phyloP scores from a whole-genome alignment of 2,888 invertebrate genomes.

The Brachylomia viminalis region DNA sequence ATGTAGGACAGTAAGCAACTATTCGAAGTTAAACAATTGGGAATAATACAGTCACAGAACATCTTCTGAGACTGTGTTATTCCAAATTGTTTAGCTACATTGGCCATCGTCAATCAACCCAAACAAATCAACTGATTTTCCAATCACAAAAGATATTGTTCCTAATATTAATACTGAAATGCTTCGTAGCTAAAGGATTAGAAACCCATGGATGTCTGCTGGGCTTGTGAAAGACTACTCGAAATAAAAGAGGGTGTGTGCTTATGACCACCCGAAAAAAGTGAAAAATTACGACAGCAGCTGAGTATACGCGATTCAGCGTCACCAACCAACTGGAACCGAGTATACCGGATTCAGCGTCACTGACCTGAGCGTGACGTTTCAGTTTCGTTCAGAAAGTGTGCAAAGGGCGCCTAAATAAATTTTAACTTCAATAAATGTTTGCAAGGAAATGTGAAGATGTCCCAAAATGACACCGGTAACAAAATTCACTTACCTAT shows the following conservation, averaged over 20 bases:
- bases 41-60: background rate
- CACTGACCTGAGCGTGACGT: no score
- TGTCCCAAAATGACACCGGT: background rate
- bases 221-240: background rate
- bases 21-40: background rate
- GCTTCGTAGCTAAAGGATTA: background rate
- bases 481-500: constrained; percentile 7
- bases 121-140: background rate
- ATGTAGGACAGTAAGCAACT: background rate
- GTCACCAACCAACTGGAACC: no score
- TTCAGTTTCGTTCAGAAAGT: no score
- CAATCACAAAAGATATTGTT: background rate
- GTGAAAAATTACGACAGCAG: no score
- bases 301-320: no score
- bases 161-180: background rate
- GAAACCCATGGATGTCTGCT: background rate
- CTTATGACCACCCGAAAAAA: no score
- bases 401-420: no score
- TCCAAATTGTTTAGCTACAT: background rate
- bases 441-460: background rate
- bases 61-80: background rate
- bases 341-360: no score
- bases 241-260: no score
- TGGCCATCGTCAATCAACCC: background rate
- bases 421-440: background rate